Percentiles rank a stretch among this genome's conserved stretches.
Conservation (phyloP, 2,888 invertebrate genomes). For the Eueremaeus valkanovi region DNA sequence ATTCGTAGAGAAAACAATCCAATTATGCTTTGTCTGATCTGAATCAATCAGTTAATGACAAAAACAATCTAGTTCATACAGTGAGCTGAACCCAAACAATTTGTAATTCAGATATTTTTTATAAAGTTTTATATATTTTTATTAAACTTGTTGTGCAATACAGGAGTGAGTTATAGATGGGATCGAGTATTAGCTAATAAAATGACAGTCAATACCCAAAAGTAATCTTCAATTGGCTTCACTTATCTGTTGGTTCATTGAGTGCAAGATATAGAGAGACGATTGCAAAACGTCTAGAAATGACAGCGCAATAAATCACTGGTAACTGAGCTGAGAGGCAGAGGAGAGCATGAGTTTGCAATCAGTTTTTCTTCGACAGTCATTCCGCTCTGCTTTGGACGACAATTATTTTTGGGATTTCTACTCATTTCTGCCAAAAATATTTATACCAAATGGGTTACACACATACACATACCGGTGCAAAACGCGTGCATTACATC, state of each 20-base stretch:
- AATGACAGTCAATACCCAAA: slow-evolving; percentile 4
- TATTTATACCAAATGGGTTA: slow-evolving; percentile 20
- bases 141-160: neutral
- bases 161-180: neutral
- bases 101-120: too few relatives aligned
- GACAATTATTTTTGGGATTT: slow-evolving; percentile 24
- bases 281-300: slow-evolving; percentile 22
- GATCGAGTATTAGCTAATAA: too few relatives aligned
- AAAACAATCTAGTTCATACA: too few relatives aligned
- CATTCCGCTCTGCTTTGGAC: neutral
- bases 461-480: too few relatives aligned
- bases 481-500: neutral
- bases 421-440: slow-evolving; percentile 3
- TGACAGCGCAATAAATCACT: slow-evolving; percentile 32
- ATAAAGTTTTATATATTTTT: neutral
- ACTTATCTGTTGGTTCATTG: slow-evolving; percentile 3
- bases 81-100: too few relatives aligned
- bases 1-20: too few relatives aligned
- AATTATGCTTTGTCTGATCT: too few relatives aligned
- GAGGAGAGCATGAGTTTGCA: slow-evolving; percentile 20
- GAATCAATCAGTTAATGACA: too few relatives aligned
- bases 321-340: neutral
- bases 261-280: slow-evolving; percentile 12
- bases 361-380: neutral
- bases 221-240: slow-evolving; percentile 18